Percentiles rank a stretch among this genome's conserved stretches.
These are phyloP conservation scores for Chrysolina americana DNA, from an alignment of 2,888 invertebrate genomes.

Conservation along the genomic window DNA sequence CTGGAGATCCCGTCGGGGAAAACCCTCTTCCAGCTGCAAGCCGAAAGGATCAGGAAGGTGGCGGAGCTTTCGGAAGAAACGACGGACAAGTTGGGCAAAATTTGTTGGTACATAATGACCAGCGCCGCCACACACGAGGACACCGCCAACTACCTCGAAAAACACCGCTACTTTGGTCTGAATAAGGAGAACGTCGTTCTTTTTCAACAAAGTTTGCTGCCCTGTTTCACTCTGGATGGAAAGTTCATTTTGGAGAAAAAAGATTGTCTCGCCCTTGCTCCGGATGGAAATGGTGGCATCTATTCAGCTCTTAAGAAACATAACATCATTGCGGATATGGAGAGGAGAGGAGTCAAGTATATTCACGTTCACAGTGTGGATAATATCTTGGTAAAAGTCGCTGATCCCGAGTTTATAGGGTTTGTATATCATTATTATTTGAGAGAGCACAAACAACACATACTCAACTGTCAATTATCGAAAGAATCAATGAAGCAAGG, in stretches of 20 bases:
- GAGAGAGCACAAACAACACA: background rate
- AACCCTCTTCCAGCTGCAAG: slow-evolving; percentile 95
- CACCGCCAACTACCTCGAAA: slow-evolving; percentile 85
- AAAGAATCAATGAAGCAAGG: no score
- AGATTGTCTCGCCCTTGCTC: slow-evolving; percentile 87
- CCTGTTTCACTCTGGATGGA: slow-evolving; percentile 94
- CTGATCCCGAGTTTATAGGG: slow-evolving; percentile 96
- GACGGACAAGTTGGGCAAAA: slow-evolving; percentile 73
- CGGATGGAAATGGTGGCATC: slow-evolving; percentile 92
- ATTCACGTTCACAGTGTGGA: slow-evolving; percentile 98
- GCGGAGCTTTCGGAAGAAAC: slow-evolving; percentile 81
- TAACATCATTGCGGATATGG: slow-evolving; percentile 85
- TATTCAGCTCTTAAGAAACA: slow-evolving; percentile 84
- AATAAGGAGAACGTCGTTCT: slow-evolving; percentile 84
- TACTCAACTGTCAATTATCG: no score
- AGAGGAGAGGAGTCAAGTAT: slow-evolving; percentile 84
- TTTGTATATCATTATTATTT: slow-evolving; percentile 31
- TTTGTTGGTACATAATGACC: slow-evolving; percentile 97
- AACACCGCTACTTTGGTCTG: slow-evolving; percentile 89
- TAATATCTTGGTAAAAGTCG: slow-evolving; percentile 97
- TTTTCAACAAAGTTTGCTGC: slow-evolving; percentile 94
- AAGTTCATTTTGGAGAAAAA: slow-evolving; percentile 91
- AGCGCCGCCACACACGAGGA: slow-evolving; percentile 92
- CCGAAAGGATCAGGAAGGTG: slow-evolving; percentile 87
- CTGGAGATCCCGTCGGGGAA: slow-evolving; percentile 92